Base-by-base conservation (phyloP, 2,888 invertebrate species). In the Dysmachus trigonus region DNA sequence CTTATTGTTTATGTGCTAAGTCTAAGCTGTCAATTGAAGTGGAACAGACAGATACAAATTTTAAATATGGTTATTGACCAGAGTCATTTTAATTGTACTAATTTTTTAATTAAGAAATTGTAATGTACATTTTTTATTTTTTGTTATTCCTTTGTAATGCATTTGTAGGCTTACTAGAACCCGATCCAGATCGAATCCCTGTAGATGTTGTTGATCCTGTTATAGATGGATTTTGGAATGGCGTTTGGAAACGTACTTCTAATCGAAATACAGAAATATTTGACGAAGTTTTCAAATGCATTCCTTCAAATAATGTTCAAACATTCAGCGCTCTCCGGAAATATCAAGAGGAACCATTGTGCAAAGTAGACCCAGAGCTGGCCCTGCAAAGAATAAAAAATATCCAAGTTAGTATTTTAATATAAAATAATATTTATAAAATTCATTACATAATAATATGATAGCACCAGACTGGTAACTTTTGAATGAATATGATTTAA, bases 211-310 rank as follows among this genome's bases (percentile, higher is more conserved):
- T 94, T 72, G 99, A 99, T 92, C 97, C 98, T 0, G 94, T 96
- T 85, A 93, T 93, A 86, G 95, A 96, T 87, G 92, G 94, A 15
- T 99, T 99, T 93, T 99, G 97, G 92, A 95, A 94, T 88, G 95
- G 95, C 88, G 92, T 96, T 5, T 99, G 99, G 98, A 93, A 96
- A 88, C 93, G 94, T 77, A 96, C 94, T 6, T 98, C 99, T 0
- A 94, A 93, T 74, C 93, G 93, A 51, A 99, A 99, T 91, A 98
- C 99, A 0, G 94, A 95, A 88, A 94, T 98, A 77, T 99, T 96
- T 92, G 98, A 99, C 90, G 95, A 97, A 93, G 97, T 98, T 0
- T 99, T 99, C 93, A 96, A 96, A 89, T 96, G 97, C 88, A 94
- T 98, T 89, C 99, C 99, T 6, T 96, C 96, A 0, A 96, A 99